phyloP scores from a whole-genome alignment of 2,113 vertebrate species.

The Ciconia boyciana region DNA sequence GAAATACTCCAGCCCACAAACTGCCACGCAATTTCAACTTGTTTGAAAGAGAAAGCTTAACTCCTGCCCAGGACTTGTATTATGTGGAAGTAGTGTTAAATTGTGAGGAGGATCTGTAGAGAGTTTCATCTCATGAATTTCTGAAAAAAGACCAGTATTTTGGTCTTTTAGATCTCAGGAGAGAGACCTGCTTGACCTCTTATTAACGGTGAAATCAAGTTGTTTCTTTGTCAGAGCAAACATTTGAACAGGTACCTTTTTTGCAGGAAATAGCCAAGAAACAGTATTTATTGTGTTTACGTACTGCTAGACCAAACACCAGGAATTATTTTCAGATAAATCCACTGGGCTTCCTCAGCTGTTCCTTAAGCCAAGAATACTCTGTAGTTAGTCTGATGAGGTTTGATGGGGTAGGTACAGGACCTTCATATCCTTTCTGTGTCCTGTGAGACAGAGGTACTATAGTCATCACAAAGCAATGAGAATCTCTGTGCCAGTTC shows the following conservation, averaged over 20 bases:
- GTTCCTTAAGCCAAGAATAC: not conserved
- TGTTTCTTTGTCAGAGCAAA: not conserved
- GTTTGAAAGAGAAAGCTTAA: not conserved
- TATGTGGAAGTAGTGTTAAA: not conserved
- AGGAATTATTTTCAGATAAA: not conserved
- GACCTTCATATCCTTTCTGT: not conserved
- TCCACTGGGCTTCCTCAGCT: not conserved
- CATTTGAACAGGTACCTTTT: not conserved
- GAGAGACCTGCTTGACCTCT: not conserved
- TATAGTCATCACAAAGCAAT: not conserved
- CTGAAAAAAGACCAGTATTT: not conserved
- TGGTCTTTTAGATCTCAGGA: not conserved
- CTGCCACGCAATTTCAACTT: not conserved
- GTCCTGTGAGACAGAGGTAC: not conserved
- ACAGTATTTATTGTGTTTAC: not conserved
- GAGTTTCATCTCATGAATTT: not conserved
- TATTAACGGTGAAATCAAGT: not conserved
- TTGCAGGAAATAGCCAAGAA: not conserved
- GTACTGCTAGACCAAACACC: not conserved
- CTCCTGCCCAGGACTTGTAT: not conserved
- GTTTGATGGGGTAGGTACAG: not conserved
- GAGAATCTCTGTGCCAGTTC: not conserved
- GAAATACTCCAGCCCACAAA: not conserved
- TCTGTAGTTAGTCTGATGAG: not conserved
- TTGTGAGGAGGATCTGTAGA: not conserved